A percentile compares a stretch with the other conserved stretches of the same genome.
phyloP scores from a whole-genome alignment of 2,888 invertebrate species.

The Exephanes ischioxanthus region DNA sequence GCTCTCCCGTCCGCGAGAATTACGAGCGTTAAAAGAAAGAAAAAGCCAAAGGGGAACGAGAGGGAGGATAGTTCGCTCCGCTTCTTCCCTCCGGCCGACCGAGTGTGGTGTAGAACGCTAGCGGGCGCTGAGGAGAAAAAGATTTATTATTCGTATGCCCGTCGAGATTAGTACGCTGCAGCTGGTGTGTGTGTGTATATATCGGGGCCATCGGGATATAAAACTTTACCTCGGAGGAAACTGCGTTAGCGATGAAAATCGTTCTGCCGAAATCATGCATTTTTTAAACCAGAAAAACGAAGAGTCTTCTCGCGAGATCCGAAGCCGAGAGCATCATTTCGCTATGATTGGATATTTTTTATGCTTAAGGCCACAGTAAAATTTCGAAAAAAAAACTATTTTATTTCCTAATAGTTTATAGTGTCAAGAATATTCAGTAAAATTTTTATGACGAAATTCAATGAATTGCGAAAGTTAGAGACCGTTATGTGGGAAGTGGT shows the following conservation, averaged over 20 bases:
- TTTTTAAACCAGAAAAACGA: not conserved
- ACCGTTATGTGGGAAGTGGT: no score
- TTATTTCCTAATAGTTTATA: no score
- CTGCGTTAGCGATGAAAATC: constrained; percentile 13
- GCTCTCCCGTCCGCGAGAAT: constrained; percentile 68
- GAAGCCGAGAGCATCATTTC: not conserved
- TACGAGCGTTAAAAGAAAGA: constrained; percentile 61
- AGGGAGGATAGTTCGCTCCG: constrained; percentile 43
- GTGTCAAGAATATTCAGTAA: no score
- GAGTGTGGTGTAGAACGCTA: constrained; percentile 31
- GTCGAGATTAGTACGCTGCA: constrained; percentile 64
- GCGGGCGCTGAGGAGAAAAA: constrained; percentile 61
- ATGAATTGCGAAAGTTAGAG: no score
- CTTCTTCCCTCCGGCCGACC: constrained; percentile 30
- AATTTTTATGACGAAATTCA: no score
- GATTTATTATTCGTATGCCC: constrained; percentile 67
- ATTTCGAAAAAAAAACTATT: no score
- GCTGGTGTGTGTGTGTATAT: constrained; percentile 44
- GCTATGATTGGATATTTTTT: not conserved
- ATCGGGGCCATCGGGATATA: not conserved
- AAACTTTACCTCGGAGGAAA: constrained; percentile 5
- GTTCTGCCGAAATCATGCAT: not conserved
- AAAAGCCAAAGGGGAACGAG: constrained; percentile 58
- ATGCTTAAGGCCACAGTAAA: not conserved
- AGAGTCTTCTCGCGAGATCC: not conserved